A percentile compares a stretch with the other conserved stretches of the same genome.
phyloP scores from a whole-genome alignment of 1,140 invertebrate genomes.

The Choristoneura fumiferana region DNA sequence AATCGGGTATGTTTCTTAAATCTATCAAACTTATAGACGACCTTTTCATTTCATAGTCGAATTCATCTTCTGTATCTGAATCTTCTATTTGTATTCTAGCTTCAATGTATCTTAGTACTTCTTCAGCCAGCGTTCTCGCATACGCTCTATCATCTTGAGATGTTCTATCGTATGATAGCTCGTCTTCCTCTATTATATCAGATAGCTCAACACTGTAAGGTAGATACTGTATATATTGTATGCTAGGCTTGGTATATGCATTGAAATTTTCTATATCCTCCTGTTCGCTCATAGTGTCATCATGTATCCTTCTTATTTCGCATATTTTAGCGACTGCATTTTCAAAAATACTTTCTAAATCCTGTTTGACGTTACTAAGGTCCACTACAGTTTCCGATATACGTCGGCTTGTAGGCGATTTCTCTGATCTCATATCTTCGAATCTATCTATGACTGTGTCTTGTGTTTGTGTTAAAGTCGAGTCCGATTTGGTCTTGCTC shows the following conservation, averaged over 20 bases:
- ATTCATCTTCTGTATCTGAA: constrained; percentile 51
- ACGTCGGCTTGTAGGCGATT: constrained; percentile 36
- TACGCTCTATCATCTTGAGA: constrained; percentile 29
- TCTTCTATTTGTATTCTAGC: constrained; percentile 43
- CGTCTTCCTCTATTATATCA: constrained; percentile 72
- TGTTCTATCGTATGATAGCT: constrained; percentile 43
- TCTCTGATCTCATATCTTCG: constrained; percentile 41
- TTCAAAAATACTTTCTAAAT: constrained; percentile 63
- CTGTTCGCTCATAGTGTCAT: constrained; percentile 66
- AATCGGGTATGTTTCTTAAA: constrained; percentile 65
- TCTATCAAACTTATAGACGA: constrained; percentile 66
- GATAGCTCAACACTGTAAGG: constrained; percentile 67
- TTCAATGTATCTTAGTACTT: constrained; percentile 60
- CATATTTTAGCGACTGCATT: constrained; percentile 51
- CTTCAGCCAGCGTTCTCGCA: constrained; percentile 44
- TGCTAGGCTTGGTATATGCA: constrained; percentile 60
- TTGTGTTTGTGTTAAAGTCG: constrained; percentile 64
- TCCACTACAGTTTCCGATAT: constrained; percentile 67
- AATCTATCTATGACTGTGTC: constrained; percentile 67
- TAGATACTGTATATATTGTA: constrained; percentile 47
- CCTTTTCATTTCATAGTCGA: constrained; percentile 48
- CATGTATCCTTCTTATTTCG: constrained; percentile 49
- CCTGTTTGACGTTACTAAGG: constrained; percentile 63
- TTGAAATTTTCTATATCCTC: constrained; percentile 67
- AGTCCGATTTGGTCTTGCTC: constrained; percentile 70